These are phyloP conservation scores for Archaeoteleia sp. DNA, from an alignment of 2,888 invertebrate species.

Conservation along the genomic window DNA sequence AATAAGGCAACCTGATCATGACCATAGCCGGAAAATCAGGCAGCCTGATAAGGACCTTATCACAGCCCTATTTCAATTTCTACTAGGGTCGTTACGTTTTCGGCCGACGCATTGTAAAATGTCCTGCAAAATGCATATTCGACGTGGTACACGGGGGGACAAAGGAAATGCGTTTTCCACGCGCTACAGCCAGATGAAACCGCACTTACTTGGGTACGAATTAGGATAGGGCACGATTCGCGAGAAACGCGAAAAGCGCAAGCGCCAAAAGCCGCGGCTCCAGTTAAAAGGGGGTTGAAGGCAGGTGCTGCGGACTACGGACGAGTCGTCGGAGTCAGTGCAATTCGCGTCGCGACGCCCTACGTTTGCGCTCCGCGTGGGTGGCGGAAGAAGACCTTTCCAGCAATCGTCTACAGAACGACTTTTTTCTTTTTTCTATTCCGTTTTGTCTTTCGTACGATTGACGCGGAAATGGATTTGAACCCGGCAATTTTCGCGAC, in stretches of 20 bases:
- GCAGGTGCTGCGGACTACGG: conserved; percentile 64
- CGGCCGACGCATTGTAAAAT: too few species aligned
- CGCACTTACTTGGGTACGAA: conserved; percentile 62
- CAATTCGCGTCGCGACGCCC: conserved; percentile 69
- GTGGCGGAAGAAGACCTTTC: conserved; percentile 8
- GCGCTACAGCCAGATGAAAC: conserved; percentile 49
- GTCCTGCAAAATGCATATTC: too few species aligned
- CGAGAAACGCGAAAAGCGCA: conserved; percentile 60
- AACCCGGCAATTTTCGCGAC: too few species aligned
- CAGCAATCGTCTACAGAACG: neutral
- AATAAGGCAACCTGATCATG: too few species aligned
- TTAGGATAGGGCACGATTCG: conserved; percentile 62
- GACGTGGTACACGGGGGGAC: conserved; percentile 29
- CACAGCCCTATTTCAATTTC: too few species aligned
- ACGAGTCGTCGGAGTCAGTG: conserved; percentile 68
- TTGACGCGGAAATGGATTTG: too few species aligned
- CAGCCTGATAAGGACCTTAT: too few species aligned
- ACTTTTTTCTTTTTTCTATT: neutral
- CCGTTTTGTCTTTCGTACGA: neutral
- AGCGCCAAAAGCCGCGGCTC: conserved; percentile 63
- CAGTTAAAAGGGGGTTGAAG: conserved; percentile 51
- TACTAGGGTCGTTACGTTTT: too few species aligned
- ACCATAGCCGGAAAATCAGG: too few species aligned
- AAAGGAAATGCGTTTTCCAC: conserved; percentile 37
- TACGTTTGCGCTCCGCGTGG: conserved; percentile 39